Percentiles rank a stretch among this genome's conserved stretches.
phyloP scores from a whole-genome alignment of 2,113 vertebrate species.

The Thamnophis sirtalis region DNA sequence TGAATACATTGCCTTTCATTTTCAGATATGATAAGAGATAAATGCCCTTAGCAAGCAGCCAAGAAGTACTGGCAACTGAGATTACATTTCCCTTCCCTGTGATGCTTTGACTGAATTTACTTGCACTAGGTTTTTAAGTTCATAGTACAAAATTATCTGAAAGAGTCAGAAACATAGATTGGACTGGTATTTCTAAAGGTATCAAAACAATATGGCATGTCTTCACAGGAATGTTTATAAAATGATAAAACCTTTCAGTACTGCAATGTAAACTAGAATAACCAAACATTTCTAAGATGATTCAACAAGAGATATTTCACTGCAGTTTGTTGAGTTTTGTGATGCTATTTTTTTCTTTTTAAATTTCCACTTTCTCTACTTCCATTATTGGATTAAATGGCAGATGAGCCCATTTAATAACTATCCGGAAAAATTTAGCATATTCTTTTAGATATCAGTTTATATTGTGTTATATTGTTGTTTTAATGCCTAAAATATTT shows the following conservation, averaged over 20 bases:
- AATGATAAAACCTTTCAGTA: background rate
- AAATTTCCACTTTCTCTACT: background rate
- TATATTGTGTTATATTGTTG: too few relatives aligned
- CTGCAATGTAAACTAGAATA: background rate
- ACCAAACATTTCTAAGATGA: background rate
- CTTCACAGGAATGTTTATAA: background rate
- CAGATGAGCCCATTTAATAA: background rate
- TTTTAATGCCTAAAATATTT: too few relatives aligned
- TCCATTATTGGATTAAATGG: background rate
- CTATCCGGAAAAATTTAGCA: background rate
- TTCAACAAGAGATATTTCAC: background rate
- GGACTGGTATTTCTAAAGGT: background rate
- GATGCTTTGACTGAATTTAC: background rate
- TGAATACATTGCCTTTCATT: slow-evolving; percentile 23
- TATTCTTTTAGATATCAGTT: too few relatives aligned
- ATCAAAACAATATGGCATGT: background rate
- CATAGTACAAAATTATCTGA: background rate
- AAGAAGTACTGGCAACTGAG: slow-evolving; percentile 2
- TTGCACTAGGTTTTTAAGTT: background rate
- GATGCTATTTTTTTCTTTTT: background rate
- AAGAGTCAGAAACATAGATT: background rate
- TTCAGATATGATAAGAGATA: slow-evolving; percentile 8
- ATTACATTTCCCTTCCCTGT: background rate
- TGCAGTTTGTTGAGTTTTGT: background rate
- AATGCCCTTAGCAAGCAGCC: slow-evolving; percentile 1